These are phyloP conservation scores for Pseudonaja textilis DNA, from an alignment of 2,113 vertebrate species.

Conservation along the genomic window DNA sequence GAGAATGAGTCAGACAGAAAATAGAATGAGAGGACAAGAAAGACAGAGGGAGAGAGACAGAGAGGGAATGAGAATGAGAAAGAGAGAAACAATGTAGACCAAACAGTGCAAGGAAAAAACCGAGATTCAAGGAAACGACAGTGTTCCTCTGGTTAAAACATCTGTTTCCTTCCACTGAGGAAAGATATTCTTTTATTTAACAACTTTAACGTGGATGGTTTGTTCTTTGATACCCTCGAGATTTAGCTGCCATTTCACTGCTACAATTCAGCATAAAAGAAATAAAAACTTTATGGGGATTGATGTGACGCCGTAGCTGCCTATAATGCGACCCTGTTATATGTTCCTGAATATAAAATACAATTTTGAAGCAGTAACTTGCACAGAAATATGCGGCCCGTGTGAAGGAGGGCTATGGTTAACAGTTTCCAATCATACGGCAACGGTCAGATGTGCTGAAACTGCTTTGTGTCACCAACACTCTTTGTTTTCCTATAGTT, in stretches of 20 bases:
- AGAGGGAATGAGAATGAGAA: not conserved
- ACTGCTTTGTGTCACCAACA: not conserved
- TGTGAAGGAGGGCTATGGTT: not conserved
- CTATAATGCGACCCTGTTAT: not conserved
- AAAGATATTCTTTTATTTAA: not conserved
- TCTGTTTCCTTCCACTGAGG: not conserved
- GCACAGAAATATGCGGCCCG: too few species aligned
- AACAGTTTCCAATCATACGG: too few species aligned
- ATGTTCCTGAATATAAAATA: too few species aligned
- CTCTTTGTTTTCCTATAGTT: not conserved
- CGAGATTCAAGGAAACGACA: not conserved
- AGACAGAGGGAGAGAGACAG: too few species aligned
- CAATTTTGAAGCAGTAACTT: not conserved
- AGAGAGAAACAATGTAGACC: not conserved
- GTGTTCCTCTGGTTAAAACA: not conserved
- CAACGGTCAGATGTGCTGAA: not conserved
- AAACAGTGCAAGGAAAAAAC: not conserved
- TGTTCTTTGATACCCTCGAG: not conserved
- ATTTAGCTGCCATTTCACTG: not conserved
- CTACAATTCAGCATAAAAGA: not conserved
- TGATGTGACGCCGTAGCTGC: not conserved
- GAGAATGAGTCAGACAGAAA: too few species aligned
- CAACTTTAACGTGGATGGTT: not conserved
- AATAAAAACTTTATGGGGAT: not conserved
- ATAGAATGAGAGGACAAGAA: too few species aligned